Conservation (phyloP, 2,113 vertebrate species). For the Myotis brandtii region DNA sequence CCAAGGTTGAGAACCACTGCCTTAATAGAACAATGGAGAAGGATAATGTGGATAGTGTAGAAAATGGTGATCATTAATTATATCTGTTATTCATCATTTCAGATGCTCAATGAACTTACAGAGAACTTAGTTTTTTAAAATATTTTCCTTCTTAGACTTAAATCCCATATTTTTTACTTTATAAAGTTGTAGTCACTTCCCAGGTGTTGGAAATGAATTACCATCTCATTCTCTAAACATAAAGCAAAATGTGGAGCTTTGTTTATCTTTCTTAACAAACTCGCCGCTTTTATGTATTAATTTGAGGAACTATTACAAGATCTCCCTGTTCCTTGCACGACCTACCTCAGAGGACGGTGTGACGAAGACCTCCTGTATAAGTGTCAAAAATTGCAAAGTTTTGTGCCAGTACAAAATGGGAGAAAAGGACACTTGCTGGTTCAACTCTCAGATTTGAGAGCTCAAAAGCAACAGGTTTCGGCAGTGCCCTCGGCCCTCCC, state of each 20-base stretch:
- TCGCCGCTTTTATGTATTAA: not conserved
- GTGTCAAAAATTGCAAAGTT: not conserved
- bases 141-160: not conserved
- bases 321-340: not conserved
- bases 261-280: not conserved
- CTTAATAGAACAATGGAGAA: constrained; percentile 7
- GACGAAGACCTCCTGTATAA: not conserved
- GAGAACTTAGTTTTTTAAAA: constrained; percentile 1
- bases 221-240: not conserved
- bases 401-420: not conserved
- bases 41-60: not conserved
- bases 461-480: not conserved
- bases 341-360: not conserved
- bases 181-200: not conserved
- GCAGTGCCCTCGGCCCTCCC: accelerated
- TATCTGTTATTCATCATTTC: not conserved
- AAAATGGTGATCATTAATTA: not conserved
- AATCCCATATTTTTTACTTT: not conserved
- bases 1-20: too few species aligned
- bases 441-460: not conserved
- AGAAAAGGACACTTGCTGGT: not conserved
- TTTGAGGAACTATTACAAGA: not conserved
- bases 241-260: constrained; percentile 1
- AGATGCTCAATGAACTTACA: not conserved
- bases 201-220: not conserved